Conservation (phyloP, 2,797 vertebrate species). For the Xenopus petersii region DNA sequence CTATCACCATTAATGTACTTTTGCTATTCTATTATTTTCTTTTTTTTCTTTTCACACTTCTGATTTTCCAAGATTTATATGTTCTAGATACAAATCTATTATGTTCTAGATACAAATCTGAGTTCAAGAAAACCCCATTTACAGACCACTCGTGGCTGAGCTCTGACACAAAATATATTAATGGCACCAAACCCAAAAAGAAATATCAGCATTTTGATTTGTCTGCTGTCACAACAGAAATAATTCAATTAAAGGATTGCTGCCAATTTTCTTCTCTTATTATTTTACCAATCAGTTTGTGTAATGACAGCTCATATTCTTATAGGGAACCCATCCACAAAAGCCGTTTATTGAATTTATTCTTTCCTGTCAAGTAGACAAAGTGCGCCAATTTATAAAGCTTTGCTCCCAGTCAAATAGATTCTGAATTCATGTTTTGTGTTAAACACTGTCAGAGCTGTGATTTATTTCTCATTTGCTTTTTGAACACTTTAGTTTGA, state of each 20-base stretch:
- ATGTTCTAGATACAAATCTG: not conserved
- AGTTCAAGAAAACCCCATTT: no score
- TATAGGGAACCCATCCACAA: not conserved
- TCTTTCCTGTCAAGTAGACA: conserved; percentile 26
- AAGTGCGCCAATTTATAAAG: conserved; percentile 9
- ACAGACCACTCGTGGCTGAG: no score
- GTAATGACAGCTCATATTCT: not conserved
- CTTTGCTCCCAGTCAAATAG: conserved; percentile 34
- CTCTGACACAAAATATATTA: no score
- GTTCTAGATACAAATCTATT: no score
- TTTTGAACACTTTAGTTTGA: conserved; percentile 30
- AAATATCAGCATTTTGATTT: conserved; percentile 3
- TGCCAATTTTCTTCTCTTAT: not conserved
- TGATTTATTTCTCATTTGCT: conserved; percentile 19
- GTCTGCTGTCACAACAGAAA: not conserved
- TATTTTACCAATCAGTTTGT: not conserved
- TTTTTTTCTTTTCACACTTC: no score
- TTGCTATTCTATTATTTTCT: no score
- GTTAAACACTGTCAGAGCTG: conserved; percentile 25
- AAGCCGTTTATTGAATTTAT: not conserved
- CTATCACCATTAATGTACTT: no score
- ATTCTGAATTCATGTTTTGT: conserved; percentile 20
- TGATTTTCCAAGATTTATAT: no score
- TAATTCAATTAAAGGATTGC: conserved; percentile 6
- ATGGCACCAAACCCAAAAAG: no score